These are phyloP conservation scores for Ochotona princeps DNA, from an alignment of 2,113 vertebrate species.

Conservation along the genomic window DNA sequence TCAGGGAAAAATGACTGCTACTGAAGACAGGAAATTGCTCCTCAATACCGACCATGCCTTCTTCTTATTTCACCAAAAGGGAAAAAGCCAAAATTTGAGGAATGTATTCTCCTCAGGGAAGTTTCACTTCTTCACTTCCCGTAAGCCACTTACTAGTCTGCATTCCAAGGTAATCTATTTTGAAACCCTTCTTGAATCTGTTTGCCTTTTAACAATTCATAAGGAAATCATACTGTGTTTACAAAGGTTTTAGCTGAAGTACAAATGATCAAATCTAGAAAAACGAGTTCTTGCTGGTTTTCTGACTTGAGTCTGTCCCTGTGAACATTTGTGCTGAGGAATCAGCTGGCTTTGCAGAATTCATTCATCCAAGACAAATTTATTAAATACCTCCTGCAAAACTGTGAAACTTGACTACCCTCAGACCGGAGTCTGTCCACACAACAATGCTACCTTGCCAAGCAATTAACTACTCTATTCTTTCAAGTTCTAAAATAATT, in stretches of 20 bases:
- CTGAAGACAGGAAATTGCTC: constrained; percentile 68
- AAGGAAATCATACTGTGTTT: constrained; percentile 59
- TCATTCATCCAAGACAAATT: neutral
- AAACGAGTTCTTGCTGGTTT: constrained; percentile 53
- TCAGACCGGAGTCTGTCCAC: neutral
- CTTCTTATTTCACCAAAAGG: constrained; percentile 66
- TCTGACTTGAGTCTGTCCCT: neutral
- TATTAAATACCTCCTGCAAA: constrained; percentile 1
- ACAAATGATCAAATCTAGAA: constrained; percentile 61
- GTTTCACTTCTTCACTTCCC: constrained; percentile 58
- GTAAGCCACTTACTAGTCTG: constrained; percentile 39
- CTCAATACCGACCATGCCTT: constrained; percentile 46
- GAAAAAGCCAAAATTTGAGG: constrained; percentile 36
- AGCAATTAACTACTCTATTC: constrained; percentile 10
- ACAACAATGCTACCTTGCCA: neutral
- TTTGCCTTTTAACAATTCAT: constrained; percentile 55
- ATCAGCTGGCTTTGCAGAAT: neutral
- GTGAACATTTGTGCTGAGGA: constrained; percentile 1
- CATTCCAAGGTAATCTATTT: constrained; percentile 31
- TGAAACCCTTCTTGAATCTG: constrained; percentile 24
- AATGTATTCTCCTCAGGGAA: neutral
- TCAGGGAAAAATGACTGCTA: neutral
- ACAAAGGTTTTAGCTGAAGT: constrained; percentile 51
- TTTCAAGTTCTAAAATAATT: constrained; percentile 42
- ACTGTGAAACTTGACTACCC: constrained; percentile 37